Conservation (phyloP, 2,888 invertebrate genomes). For the Podotricha telesiphe region DNA sequence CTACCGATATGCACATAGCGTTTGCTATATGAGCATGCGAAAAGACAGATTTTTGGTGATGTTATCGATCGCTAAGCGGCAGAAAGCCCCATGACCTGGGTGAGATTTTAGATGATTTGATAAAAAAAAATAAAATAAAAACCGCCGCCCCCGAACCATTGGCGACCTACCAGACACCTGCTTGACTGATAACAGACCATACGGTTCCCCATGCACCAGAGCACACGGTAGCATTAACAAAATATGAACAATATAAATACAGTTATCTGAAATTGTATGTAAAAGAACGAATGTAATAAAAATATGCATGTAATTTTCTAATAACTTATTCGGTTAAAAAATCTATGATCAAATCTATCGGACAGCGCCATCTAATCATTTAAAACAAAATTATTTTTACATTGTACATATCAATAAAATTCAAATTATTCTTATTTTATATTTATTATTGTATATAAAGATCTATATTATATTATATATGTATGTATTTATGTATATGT, state of each 20-base stretch:
- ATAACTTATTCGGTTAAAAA: too few species aligned
- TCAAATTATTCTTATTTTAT: too few species aligned
- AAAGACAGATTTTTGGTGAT: background rate
- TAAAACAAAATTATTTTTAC: too few species aligned
- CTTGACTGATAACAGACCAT: constrained; percentile 58
- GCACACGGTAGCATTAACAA: constrained; percentile 47
- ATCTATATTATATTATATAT: too few species aligned
- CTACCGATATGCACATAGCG: background rate
- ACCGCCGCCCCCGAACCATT: constrained; percentile 7
- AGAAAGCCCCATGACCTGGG: background rate
- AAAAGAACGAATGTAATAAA: background rate
- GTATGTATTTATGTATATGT: too few species aligned
- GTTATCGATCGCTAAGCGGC: background rate
- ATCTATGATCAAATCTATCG: too few species aligned
- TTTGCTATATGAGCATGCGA: background rate
- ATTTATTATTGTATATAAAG: too few species aligned
- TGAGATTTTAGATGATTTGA: constrained; percentile 6
- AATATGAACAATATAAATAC: constrained; percentile 17
- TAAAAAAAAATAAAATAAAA: background rate
- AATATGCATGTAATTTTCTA: background rate
- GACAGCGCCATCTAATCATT: too few species aligned
- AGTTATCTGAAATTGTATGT: constrained; percentile 8
- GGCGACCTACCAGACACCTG: constrained; percentile 45
- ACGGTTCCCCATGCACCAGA: constrained; percentile 55
- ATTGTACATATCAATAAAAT: too few species aligned